Evolutionary conservation across 1,140 invertebrate species (phyloP), one percentile per base, ranked within the genome.

Genomic region (Mesaphorura yosii): DNA sequence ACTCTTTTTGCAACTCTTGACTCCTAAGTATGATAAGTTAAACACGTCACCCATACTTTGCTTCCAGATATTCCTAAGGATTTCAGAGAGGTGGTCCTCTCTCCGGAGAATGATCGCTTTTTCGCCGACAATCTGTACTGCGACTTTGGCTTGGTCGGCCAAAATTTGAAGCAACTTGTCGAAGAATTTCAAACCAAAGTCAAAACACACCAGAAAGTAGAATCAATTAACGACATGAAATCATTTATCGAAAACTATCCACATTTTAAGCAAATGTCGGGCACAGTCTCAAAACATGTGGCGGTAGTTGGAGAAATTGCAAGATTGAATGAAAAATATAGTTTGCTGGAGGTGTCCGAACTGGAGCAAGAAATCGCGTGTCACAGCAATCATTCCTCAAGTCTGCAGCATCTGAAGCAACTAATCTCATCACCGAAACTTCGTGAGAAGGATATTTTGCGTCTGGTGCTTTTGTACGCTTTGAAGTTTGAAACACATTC

Each of bases 211-310:
- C 88, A 97, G 66, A 97, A 98, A 75, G 84, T 98, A 2, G 95
- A 98, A 74, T 95, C 88, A 57, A 98, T 99, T 64, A 78, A 83
- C 0, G 95, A 98, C 68, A 98, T 98, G 93, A 98, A 98, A 75
- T 84, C 83, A 64, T 99, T 99, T 74, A 88, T 98, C 12, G 95
- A 98, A 68, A 86, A 86, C 15, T 99, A 98, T 77, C 95, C 95
- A 0, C 82, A 97, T 61, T 98, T 98, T 67, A 97, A 96, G 72
- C 98, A 98, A 81, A 91, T 98, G 80, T 95, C 90, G 0, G 94
- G 94, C 22, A 96, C 93, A 3, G 92, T 98, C 12, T 83, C 89
- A 2, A 98, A 97, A 72, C 95, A 98, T 73, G 86, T 98, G 22
- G 92, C 88, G 7, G 79, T 98, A 44, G 87, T 98, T 40, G 89